Base-by-base conservation (phyloP, 2,888 invertebrate species). In the Trichogramma evanescens region DNA sequence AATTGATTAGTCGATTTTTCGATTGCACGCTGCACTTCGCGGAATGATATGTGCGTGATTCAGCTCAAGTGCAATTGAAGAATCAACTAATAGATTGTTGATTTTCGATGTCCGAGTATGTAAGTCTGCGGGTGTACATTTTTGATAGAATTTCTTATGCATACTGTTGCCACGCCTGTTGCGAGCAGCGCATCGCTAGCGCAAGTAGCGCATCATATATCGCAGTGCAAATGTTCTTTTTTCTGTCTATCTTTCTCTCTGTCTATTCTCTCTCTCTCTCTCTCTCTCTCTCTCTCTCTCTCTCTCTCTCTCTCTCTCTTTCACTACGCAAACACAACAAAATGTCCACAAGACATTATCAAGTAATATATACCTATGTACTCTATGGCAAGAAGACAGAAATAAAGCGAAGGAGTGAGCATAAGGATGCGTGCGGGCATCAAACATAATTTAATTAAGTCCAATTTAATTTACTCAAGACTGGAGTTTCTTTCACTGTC, bases 371-470 rank as follows among this genome's bases (percentile, higher is more conserved):
- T 26, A 26, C 26, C 26, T 26, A 26, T 50, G 50, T 55, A 55
- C 48, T 41, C 41, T n/a, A 26, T 5, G 43, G 44, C n/a, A 42
- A 26, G 26, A 49, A 48, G 42, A 49, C 48, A 42, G 43, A 6
- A 55, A 49, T 26, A 13, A 6, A 45, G n/a, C 41, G 9, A 42
- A 45, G 5, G 48, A 43, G 42, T 43, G 53, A 39, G 26, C 44
- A 51, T 26, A 2, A 26, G 26, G 26, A 41, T 10, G 49, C 52
- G 48, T 40, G 53, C 42, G 51, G 53, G 45, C 45, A 43, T 51
- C 50, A 56, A 56, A 46, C 43, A 50, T 51, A 59, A 59, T 54
- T 50, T 54, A 59, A 59, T 59, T 63, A 51, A 49, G 54, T 50
- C 40, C 50, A 59, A 56, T 63, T 63, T 54, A 54, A 54, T 59